Evolutionary conservation across 2,888 invertebrate species (phyloP), one percentile per base, ranked within the genome.

Genomic region (Rhaphigaster nebulosa): DNA sequence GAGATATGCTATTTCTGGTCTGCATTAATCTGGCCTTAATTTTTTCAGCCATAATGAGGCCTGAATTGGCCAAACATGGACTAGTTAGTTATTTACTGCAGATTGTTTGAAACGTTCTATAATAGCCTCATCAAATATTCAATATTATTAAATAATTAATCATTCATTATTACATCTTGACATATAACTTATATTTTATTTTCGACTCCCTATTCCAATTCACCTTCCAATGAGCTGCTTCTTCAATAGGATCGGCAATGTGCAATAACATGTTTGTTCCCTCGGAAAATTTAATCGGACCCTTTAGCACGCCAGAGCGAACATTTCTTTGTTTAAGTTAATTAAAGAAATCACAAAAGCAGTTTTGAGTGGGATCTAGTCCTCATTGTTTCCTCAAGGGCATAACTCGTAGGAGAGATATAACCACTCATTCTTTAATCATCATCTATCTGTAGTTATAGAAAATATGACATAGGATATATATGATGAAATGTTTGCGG

Each of bases 261-360:
- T 65, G 13, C 65, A 29, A 65, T 65, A 15, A 29, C 65, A 65
- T 65, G 65, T 65, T 29, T 65, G n/a, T 29, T 65, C 29, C 65
- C 12, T 65, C 15, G 65, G 65, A 65, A 65, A 65, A 65, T 29
- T 65, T 65, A 65, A 65, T n/a, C 65, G 65, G 65, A 15, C 5
- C 29, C 65, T 65, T 29, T 15, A n/a, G 65, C 65, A 29, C 65
- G 29, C 65, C 29, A 65, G 29, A 65, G 65, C 65, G 65, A 65
- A 29, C 65, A 65, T 65, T 13, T 15, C 65, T 29, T 65, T 65
- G 65, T 65, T 65, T 29, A 65, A 65, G 65, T 65, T 65, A 65
- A 65, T 65, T 29, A 65, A 65, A 65, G 65, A 65, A 65, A 65
- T 65, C 65, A 29, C 65, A 29, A 65, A 60, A 65, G 65, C 26